Base-by-base conservation (phyloP, 2,797 vertebrate genomes). In the Limnodromus scolopaceus region DNA sequence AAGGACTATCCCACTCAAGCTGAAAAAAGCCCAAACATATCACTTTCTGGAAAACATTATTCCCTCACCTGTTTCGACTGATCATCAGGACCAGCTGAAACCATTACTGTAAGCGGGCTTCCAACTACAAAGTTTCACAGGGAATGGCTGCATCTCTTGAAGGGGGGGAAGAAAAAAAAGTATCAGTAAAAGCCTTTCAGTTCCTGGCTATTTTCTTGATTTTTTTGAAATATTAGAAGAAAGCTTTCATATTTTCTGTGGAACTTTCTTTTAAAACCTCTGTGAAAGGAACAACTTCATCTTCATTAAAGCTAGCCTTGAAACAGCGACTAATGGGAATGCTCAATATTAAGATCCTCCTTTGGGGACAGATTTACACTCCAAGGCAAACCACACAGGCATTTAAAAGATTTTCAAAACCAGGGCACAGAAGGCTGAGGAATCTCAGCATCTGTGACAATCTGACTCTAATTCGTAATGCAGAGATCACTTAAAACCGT, bases 341-440 rank as follows among this genome's bases (percentile, higher is more conserved):
- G 64, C 51, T 92, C 77, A 88, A 93, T 86, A 87, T 95, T 90
- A 90, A 92, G 84, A 96, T 84, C 36, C 65, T 88, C 96, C 91
- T 96, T 75, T 93, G 76, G 82, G 83, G 75, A 89, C 75, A 89
- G 94, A 96, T 87, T 94, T 95, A 83, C 34, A 84, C 89, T 92
- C 91, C 48, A 60, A 96, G 88, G 91, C 69, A 95, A 96, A 95
- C 84, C 70, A 84, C 93, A 84, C 0, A 86, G 72, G 70, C 89
- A 95, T 96, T 94, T 95, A 90, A 90, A 96, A 94, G 78, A 90
- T 84, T 88, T 92, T 95, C 66, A 94, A 94, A 97, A 95, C 63
- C 87, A 95, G 89, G 92, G 41, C 89, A 96, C 5, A 0, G 82
- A 90, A 92, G 87, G 41, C 79, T 81, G 79, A 85, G 65, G 78